Base-by-base conservation (phyloP, 2,888 invertebrate species). In the Tholera decimalis region DNA sequence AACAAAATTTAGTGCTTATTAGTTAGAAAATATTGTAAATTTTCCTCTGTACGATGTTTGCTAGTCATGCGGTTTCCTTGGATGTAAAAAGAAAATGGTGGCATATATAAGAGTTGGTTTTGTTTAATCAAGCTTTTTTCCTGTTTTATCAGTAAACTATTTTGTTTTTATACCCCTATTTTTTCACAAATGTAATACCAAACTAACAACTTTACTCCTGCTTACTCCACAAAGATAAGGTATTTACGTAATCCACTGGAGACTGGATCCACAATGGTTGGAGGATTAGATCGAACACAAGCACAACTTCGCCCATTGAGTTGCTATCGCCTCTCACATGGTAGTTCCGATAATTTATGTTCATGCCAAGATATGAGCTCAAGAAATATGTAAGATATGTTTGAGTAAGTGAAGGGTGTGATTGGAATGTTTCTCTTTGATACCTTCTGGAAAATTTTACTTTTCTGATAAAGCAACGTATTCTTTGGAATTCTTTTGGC, bases 201-300 rank as follows among this genome's bases (percentile, higher is more conserved):
- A n/a, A n/a, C n/a, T n/a, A 39, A 13, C 13, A 37, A 26, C 18
- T 28, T 4, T 33, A 43, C 13, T 0, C 35, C 39, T 58, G 33
- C 47, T 55, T 22, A 28, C 26, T 20, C 28, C 24, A 28, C 11
- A 24, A 13, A 11, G 28, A 24, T 43, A 47, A 57, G 35, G 47
- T 66, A 73, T 65, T 73, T 49, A 65, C 58, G 74, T 73, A 73
- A 73, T 49, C 65, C 65, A 6, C 67, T 60, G 41, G 79, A 73
- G 67, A 73, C 67, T 59, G 58, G 26, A 28, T 47, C 67, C 51
- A 59, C 73, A 74, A 78, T 73, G 74, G 74, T 74, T 73, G 50
- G 51, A 15, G 73, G 67, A 81, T 77, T 77, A 81, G 63, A 61
- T 56, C 60, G 62, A 66, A 65, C 79, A 66, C 74, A 54, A 66